Base-by-base conservation (phyloP, 1,140 invertebrate genomes). In the Bombus consobrinus region DNA sequence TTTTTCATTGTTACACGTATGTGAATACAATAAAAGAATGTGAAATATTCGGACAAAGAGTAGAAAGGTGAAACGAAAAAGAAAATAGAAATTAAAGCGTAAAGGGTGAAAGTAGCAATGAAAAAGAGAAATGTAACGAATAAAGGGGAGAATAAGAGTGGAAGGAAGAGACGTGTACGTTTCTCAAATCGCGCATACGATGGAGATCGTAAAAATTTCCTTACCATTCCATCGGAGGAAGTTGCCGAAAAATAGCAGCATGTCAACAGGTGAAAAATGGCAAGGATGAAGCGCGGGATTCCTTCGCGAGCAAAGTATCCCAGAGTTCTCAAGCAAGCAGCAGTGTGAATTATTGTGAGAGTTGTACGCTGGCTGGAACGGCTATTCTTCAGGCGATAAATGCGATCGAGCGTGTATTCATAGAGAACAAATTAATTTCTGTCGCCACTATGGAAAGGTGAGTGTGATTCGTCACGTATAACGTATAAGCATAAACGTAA, bases 381-480 rank as follows among this genome's bases (percentile, higher is more conserved):
- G 69, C 78, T 39, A 68, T 90, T 28, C 59, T 83, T 25, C 57
- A 73, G 22, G 43, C 86, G 86, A 88, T 89, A 88, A 90, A 88
- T 34, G 82, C 73, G 37, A 89, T 89, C 78, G 86, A 87, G 39
- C 59, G 57, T 9, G 66, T 74, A 47, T 87, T 89, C 73, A 15
- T 64, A 18, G 74, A 87, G 82, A 87, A 88, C 66, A 87, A 92
- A 89, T 88, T 92, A 87, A 83, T 87, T 80, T 92, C 83, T 18
- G 77, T 64, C 28, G 69, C 74, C 22, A 62, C 64, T 8, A 43
- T 25, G 9, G 68, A 85, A 76, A 89, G 81, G 84, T 90, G 85
- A 62, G 43, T 57, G 57, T 37, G 13, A 75, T 57, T 53, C 12
- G 10, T 22, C 25, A 12, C 12, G 1, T 8, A 13, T 28, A 28